Evolutionary conservation across 1,140 invertebrate species (phyloP).

Genomic region (Calliphora vicina): DNA sequence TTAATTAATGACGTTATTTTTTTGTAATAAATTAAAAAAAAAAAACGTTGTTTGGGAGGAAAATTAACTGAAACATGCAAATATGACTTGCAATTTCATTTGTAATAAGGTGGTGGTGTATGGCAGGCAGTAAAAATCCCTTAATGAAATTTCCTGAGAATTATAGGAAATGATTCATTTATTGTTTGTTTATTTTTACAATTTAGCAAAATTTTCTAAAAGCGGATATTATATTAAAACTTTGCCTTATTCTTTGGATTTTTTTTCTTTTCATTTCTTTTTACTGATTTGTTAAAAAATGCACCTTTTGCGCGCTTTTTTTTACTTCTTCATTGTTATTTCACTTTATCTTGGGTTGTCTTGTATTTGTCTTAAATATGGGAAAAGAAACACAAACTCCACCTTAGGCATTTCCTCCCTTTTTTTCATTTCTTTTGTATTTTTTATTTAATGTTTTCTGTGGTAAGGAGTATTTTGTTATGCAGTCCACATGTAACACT

Average conservation of each 20-base stretch:
- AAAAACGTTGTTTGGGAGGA: background rate
- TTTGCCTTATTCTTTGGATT: background rate
- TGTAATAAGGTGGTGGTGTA: background rate
- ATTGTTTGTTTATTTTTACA: background rate
- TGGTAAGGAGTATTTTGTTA: too few relatives aligned
- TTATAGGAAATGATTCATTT: background rate
- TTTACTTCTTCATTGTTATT: background rate
- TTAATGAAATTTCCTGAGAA: background rate
- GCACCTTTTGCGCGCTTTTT: background rate
- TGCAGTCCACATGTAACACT: too few relatives aligned
- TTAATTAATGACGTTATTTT: background rate
- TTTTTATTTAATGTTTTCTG: background rate
- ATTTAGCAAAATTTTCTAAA: background rate
- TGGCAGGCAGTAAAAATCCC: background rate
- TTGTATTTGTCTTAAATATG: background rate
- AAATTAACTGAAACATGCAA: background rate
- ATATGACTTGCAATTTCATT: background rate
- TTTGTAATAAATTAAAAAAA: background rate
- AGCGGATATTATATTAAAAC: background rate
- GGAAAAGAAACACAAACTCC: background rate
- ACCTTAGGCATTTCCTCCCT: constrained; percentile 3
- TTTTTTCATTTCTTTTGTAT: background rate
- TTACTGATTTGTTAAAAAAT: background rate
- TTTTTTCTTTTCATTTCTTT: background rate
- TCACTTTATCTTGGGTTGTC: background rate